Base-by-base conservation (phyloP, 2,797 vertebrate genomes). In the Pristis pectinata region DNA sequence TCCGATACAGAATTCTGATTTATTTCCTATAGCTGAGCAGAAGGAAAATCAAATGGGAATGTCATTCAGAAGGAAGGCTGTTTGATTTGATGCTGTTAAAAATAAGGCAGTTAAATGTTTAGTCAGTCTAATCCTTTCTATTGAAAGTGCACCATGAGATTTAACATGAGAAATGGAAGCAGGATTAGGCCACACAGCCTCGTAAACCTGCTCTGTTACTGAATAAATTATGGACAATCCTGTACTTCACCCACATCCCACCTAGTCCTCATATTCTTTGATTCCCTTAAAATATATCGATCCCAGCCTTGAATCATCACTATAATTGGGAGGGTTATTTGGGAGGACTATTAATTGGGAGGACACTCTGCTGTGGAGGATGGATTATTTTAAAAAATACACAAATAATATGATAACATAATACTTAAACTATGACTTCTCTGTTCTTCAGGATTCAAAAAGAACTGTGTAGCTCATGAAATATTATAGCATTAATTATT, bases 41-140 rank as follows among this genome's bases (percentile, higher is more conserved):
- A 59, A 59, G 34, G 59, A 59, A 56, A 87, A 30, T 56, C 27
- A 59, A 17, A 15, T n/a, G 30, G 2, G 61, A 61, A 87, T 19
- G 5, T 59, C 30, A 61, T 5, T n/a, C 3, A 6, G 56, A 34
- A 87, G 56, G 87, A n/a, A 34, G 53, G 83, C 56, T 53, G 27
- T 56, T 30, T 85, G 53, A 59, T 34, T 59, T 87, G 30, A 30
- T 7, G 53, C 27, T 87, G 4, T 5, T 87, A 87, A 59, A 59
- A 34, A 53, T 59, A n/a, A 61, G 1, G 34, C 34, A 59, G 30
- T 61, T n/a, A 87, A 61, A n/a, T 15, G 87, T 59, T 34, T 30
- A 15, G 56, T 87, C 30, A 59, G 59, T 87, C 87, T 87, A n/a
- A 87, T 87, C 56, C 53, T 87, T 87, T 87, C 13, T 61, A 87